Evolutionary conservation across 1,140 invertebrate species (phyloP).

Genomic region (Drosophila tani): DNA sequence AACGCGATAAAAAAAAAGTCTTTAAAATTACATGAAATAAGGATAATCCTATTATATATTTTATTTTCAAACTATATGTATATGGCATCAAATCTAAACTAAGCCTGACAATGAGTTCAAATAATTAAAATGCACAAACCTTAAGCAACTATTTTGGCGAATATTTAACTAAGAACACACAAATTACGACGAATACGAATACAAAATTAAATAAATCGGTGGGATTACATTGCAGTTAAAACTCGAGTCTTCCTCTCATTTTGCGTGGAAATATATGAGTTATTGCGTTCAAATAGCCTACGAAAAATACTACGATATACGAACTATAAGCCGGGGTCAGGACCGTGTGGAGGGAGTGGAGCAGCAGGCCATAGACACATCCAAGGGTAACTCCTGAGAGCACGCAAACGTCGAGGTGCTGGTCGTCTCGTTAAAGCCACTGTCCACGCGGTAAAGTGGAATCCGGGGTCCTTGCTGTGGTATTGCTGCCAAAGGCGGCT

Average conservation of each 20-base stretch:
- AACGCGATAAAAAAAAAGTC: too few species aligned
- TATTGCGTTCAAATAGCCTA: slow-evolving; percentile 59
- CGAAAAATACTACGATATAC: slow-evolving; percentile 7
- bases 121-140: background rate
- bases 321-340: slow-evolving; percentile 29
- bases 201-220: slow-evolving; percentile 30
- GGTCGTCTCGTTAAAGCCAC: slow-evolving; percentile 81
- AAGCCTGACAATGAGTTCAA: background rate
- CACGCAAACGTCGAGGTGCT: slow-evolving; percentile 69
- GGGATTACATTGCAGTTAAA: slow-evolving; percentile 33
- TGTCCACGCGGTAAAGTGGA: slow-evolving; percentile 72
- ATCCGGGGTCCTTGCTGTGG: slow-evolving; percentile 20
- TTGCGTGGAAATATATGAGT: slow-evolving; percentile 33
- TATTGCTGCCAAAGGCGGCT: background rate
- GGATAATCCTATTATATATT: background rate
- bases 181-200: slow-evolving; percentile 8
- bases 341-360: slow-evolving; percentile 74
- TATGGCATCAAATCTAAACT: slow-evolving; percentile 15
- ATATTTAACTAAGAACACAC: slow-evolving; percentile 26
- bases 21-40: too few species aligned
- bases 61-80: slow-evolving; percentile 2
- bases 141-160: slow-evolving; percentile 44
- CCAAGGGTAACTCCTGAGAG: slow-evolving; percentile 61
- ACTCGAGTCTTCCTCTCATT: slow-evolving; percentile 35
- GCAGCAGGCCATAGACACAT: slow-evolving; percentile 73